Percentiles rank a stretch among this genome's conserved stretches.
Evolutionary conservation across 2,888 invertebrate genomes (phyloP).

Genomic region (Lymantria dispar): DNA sequence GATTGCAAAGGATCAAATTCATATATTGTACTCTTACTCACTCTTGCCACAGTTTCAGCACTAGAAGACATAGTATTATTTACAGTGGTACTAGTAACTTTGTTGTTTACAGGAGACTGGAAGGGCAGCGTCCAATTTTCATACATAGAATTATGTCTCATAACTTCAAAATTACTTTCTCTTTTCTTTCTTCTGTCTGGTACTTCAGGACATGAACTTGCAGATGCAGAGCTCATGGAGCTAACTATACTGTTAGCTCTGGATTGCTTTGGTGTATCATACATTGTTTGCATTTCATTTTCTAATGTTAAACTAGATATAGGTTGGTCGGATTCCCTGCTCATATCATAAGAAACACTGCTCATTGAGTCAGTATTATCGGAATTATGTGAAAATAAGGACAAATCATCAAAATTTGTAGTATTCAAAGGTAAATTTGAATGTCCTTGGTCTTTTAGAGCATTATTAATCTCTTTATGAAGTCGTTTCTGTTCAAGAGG

Average conservation of each 20-base stretch:
- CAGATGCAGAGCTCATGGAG: constrained; percentile 29
- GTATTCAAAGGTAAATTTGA: constrained; percentile 54
- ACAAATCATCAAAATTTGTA: constrained; percentile 60
- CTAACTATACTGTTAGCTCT: constrained; percentile 59
- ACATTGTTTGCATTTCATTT: constrained; percentile 51
- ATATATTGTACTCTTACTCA: constrained; percentile 84
- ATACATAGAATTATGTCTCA: constrained; percentile 66
- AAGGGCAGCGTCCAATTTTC: constrained; percentile 66
- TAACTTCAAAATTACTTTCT: constrained; percentile 43
- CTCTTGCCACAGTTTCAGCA: constrained; percentile 24
- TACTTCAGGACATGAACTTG: constrained; percentile 51
- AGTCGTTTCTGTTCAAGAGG: constrained; percentile 75
- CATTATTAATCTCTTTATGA: constrained; percentile 37
- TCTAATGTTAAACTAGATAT: constrained; percentile 34
- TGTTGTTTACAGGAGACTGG: constrained; percentile 26
- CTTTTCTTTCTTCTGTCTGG: constrained; percentile 59
- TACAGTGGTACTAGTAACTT: constrained; percentile 1
- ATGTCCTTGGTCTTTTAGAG: constrained; percentile 34
- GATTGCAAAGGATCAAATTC: constrained; percentile 87
- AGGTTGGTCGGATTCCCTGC: constrained; percentile 51
- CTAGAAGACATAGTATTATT: neutral
- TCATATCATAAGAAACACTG: constrained; percentile 57
- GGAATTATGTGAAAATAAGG: constrained; percentile 65
- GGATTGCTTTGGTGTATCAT: constrained; percentile 66
- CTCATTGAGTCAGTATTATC: constrained; percentile 62